phyloP scores from a whole-genome alignment of 2,113 vertebrate genomes.

The Myrmecobius fasciatus region DNA sequence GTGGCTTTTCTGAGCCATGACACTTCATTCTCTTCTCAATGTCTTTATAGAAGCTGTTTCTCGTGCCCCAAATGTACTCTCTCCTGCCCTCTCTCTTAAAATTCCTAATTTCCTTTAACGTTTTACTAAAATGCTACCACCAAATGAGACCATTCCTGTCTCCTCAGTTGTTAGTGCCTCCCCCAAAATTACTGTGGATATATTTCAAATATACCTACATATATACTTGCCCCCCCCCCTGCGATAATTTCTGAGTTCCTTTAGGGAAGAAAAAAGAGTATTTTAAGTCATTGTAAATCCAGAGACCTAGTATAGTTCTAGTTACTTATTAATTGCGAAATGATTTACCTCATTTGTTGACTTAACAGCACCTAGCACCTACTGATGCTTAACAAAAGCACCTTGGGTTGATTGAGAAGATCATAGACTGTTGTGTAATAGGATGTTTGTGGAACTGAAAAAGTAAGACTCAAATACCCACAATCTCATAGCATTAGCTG shows the following conservation, averaged over 20 bases:
- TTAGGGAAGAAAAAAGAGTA: not conserved
- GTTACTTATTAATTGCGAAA: not conserved
- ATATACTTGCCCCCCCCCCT: not conserved
- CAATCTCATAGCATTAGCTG: not conserved
- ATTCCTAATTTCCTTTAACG: not conserved
- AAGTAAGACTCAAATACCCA: not conserved
- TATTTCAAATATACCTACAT: not conserved
- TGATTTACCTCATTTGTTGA: not conserved
- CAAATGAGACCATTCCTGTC: not conserved
- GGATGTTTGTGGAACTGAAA: not conserved
- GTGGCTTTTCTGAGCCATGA: not conserved
- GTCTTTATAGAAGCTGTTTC: not conserved
- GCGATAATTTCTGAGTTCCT: not conserved
- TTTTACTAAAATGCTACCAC: not conserved
- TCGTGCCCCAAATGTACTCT: not conserved
- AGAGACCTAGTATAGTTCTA: not conserved
- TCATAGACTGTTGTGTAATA: not conserved
- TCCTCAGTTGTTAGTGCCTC: not conserved
- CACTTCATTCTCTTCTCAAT: not conserved
- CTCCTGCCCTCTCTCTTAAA: not conserved
- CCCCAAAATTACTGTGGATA: not conserved
- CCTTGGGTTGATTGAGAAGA: not conserved
- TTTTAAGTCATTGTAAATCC: not conserved
- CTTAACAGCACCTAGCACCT: not conserved
- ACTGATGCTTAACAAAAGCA: not conserved